phyloP scores from a whole-genome alignment of 2,113 vertebrate genomes.

The Ovis canadensis region DNA sequence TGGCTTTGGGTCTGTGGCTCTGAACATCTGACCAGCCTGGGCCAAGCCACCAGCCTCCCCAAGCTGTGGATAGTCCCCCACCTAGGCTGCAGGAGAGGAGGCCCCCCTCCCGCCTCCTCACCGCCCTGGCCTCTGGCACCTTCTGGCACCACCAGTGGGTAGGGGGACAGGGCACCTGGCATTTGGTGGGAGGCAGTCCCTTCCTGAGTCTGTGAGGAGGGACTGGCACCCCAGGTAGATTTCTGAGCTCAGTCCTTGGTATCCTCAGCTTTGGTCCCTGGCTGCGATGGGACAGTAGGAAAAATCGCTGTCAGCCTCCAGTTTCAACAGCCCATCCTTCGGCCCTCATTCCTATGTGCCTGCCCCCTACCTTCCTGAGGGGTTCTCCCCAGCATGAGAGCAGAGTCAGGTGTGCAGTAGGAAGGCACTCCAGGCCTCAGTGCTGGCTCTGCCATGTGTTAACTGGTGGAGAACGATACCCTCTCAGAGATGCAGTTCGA shows the following conservation, averaged over 20 bases:
- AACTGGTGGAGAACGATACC: no score
- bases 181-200: neutral
- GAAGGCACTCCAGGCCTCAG: neutral
- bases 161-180: neutral
- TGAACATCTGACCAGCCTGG: neutral
- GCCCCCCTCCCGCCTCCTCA: rapidly evolving
- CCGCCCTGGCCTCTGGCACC: neutral
- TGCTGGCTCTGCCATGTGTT: neutral
- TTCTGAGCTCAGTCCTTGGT: neutral
- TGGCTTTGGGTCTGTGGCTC: neutral
- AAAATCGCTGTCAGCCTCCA: neutral
- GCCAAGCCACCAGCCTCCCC: neutral
- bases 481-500: neutral
- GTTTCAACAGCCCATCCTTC: no score
- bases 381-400: rapidly evolving
- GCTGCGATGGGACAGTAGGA: neutral
- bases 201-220: neutral
- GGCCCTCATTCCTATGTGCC: neutral
- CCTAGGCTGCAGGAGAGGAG: neutral
- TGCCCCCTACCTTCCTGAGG: neutral
- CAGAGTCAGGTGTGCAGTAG: neutral
- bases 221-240: neutral
- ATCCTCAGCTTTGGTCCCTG: neutral
- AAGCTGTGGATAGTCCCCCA: neutral
- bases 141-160: neutral